These are phyloP conservation scores for Cyrtodaria siliqua DNA, from an alignment of 2,888 invertebrate species.

Conservation along the genomic window DNA sequence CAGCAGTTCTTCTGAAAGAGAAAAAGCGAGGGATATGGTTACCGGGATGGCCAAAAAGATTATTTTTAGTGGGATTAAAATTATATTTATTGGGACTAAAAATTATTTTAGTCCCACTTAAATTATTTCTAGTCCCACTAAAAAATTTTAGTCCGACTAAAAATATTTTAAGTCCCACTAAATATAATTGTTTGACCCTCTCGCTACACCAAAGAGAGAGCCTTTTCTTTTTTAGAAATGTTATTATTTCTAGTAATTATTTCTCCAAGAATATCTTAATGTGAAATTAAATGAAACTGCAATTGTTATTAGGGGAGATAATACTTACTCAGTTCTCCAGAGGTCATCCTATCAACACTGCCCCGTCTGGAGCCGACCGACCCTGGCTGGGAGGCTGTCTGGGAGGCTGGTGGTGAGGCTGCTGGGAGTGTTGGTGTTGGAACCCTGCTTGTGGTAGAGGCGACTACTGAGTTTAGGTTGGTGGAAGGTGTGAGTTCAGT, in stretches of 20 bases:
- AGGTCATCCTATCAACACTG: conserved; percentile 83
- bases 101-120: background rate
- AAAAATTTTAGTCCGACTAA: background rate
- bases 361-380: conserved; percentile 87
- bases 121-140: background rate
- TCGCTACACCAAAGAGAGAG: no score
- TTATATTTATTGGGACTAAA: no score
- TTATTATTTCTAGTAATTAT: background rate
- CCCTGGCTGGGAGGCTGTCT: conserved; percentile 65
- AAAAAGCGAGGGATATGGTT: no score
- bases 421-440: background rate
- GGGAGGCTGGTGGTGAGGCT: conserved; percentile 18
- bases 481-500: conserved; percentile 10
- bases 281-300: conserved; percentile 27
- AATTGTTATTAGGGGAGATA: conserved; percentile 47
- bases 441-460: conserved; percentile 11
- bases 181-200: background rate
- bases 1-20: conserved; percentile 25
- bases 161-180: background rate
- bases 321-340: conserved; percentile 87
- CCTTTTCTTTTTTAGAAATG: no score
- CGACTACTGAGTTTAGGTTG: no score
- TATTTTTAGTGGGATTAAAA: no score
- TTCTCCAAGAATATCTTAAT: conserved; percentile 84
- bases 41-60: no score